These are phyloP conservation scores for Folsomia manolachei DNA, from an alignment of 2,888 invertebrate species.

Conservation along the genomic window DNA sequence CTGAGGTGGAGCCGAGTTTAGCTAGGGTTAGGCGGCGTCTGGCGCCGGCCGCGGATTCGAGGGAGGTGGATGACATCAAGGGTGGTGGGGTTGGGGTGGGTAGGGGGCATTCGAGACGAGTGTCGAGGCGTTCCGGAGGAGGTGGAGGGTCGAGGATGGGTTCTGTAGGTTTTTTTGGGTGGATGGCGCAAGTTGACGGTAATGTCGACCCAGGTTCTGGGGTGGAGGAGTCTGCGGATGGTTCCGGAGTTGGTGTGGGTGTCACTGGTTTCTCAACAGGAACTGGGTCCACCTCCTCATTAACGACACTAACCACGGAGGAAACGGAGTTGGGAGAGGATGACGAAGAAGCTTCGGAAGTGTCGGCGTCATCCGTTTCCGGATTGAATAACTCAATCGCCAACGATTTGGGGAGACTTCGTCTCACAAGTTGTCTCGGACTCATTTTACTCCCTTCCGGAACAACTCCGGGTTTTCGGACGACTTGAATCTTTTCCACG, in stretches of 20 bases:
- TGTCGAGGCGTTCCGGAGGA: constrained; percentile 64
- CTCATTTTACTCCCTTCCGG: constrained; percentile 36
- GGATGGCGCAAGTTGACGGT: background rate
- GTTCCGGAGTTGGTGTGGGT: background rate
- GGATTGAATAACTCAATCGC: constrained; percentile 84
- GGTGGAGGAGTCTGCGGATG: background rate
- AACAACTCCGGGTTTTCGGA: constrained; percentile 59
- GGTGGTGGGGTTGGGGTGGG: no score
- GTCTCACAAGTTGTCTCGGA: constrained; percentile 49
- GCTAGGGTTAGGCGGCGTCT: constrained; percentile 56
- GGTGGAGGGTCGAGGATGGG: constrained; percentile 65
- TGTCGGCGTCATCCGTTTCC: constrained; percentile 81
- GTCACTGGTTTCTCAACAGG: no score
- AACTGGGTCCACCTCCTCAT: constrained; percentile 49
- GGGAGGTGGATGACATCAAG: constrained; percentile 53
- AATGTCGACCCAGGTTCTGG: background rate
- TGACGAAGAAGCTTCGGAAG: constrained; percentile 79
- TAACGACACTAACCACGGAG: constrained; percentile 76
- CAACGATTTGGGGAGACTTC: constrained; percentile 66
- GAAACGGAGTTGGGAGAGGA: constrained; percentile 84
- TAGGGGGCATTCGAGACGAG: constrained; percentile 65
- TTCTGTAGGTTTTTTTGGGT: background rate
- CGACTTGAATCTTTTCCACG: constrained; percentile 67
- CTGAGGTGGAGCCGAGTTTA: constrained; percentile 52
- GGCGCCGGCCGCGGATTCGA: constrained; percentile 56